Percentiles rank a stretch among this genome's conserved stretches.
phyloP scores from a whole-genome alignment of 2,888 invertebrate species.

The Drosophila ustulata region DNA sequence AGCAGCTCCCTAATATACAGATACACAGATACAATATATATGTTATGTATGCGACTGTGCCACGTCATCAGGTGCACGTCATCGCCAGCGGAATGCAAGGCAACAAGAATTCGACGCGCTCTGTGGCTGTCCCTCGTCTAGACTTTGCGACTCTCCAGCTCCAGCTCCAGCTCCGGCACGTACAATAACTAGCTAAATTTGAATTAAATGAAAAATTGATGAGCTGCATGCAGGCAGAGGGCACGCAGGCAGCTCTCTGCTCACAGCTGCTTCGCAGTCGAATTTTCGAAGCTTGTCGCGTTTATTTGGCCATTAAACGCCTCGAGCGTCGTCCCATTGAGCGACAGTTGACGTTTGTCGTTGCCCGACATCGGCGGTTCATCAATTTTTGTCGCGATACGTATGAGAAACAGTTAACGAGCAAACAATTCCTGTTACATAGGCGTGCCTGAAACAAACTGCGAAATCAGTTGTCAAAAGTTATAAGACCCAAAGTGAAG shows the following conservation, averaged over 20 bases:
- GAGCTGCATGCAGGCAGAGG: constrained; percentile 51
- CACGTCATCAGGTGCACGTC: constrained; percentile 65
- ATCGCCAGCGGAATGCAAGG: constrained; percentile 75
- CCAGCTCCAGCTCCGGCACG: constrained; percentile 23
- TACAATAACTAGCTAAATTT: constrained; percentile 64
- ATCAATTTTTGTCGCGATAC: constrained; percentile 49
- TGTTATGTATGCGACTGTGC: background rate
- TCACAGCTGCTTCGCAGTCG: background rate
- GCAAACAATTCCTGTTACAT: constrained; percentile 17
- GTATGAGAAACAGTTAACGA: constrained; percentile 23
- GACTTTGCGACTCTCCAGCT: background rate
- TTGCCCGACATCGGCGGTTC: constrained; percentile 69
- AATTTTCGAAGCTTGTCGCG: constrained; percentile 52
- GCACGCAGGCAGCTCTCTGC: constrained; percentile 4
- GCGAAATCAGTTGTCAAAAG: constrained; percentile 30
- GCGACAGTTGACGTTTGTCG: constrained; percentile 74
- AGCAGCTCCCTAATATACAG: constrained; percentile 10
- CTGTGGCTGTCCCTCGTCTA: constrained; percentile 40
- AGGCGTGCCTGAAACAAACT: constrained; percentile 37
- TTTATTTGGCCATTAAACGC: constrained; percentile 76
- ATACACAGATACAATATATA: too few species aligned
- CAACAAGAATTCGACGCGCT: constrained; percentile 75
- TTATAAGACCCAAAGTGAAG: constrained; percentile 22
- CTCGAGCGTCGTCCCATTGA: constrained; percentile 55
- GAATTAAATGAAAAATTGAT: constrained; percentile 82